Evolutionary conservation across 2,888 invertebrate species (phyloP).

Genomic region (Plusia festucae): DNA sequence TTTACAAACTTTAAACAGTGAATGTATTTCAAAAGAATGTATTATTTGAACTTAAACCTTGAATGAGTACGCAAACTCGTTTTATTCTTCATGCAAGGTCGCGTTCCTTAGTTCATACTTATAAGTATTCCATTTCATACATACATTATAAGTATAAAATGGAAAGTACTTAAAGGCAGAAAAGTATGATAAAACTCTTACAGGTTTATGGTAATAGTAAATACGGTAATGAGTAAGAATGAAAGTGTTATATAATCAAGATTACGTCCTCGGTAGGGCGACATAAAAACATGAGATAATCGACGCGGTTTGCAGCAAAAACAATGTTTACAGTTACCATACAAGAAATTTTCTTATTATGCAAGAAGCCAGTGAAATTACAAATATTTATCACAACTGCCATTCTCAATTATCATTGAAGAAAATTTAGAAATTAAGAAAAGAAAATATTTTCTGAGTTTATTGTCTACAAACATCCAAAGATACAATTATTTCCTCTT

Average conservation of each 20-base stretch:
- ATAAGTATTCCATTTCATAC: too few species aligned
- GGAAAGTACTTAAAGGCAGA: conserved; percentile 39
- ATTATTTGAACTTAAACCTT: conserved; percentile 26
- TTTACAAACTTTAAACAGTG: conserved; percentile 7
- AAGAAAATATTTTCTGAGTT: too few species aligned
- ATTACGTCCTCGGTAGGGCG: background rate
- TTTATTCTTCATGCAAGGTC: conserved; percentile 23
- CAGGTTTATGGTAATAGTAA: too few species aligned
- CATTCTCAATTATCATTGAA: background rate
- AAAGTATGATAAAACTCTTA: too few species aligned
- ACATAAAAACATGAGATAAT: background rate
- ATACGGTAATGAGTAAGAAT: conserved; percentile 6
- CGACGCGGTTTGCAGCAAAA: conserved; percentile 2
- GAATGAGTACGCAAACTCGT: conserved; percentile 13
- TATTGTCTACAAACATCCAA: too few species aligned
- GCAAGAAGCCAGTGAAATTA: background rate
- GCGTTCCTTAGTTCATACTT: background rate
- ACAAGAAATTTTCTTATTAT: background rate
- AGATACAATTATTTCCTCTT: too few species aligned
- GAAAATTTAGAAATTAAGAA: too few species aligned
- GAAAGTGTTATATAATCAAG: background rate
- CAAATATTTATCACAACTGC: background rate
- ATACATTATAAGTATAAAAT: conserved; percentile 15
- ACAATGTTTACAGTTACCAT: background rate
- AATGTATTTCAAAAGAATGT: conserved; percentile 30